These are phyloP conservation scores for Prionailurus bengalensis DNA, from an alignment of 2,113 vertebrate species.

Conservation along the genomic window DNA sequence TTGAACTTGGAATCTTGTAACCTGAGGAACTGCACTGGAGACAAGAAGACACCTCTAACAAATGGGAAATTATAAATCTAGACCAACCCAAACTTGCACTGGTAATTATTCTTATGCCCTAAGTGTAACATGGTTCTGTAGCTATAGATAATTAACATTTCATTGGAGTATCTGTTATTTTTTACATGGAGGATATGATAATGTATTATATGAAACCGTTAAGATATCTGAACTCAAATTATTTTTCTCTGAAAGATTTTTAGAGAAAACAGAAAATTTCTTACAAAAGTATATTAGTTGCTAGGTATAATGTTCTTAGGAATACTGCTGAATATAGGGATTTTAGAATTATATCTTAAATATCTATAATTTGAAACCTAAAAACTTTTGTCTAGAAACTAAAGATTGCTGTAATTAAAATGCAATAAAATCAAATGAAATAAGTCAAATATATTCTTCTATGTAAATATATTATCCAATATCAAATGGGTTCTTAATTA, in stretches of 20 bases:
- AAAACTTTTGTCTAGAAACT: conserved; percentile 33
- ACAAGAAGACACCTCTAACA: conserved; percentile 84
- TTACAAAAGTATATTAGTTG: background rate
- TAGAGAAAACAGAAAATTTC: conserved; percentile 35
- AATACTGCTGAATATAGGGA: conserved; percentile 39
- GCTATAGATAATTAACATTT: background rate
- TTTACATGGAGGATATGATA: conserved; percentile 50
- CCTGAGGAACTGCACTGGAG: conserved; percentile 82
- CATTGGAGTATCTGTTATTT: conserved; percentile 51
- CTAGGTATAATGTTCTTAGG: conserved; percentile 15
- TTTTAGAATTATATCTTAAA: conserved; percentile 57
- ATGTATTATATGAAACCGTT: conserved; percentile 55
- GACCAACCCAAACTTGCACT: conserved; percentile 97
- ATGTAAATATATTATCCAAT: conserved; percentile 55
- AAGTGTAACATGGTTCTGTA: conserved; percentile 35
- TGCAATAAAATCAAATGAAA: conserved; percentile 75
- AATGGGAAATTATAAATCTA: conserved; percentile 99
- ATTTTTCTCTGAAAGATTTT: conserved; percentile 2
- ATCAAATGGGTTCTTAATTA: conserved; percentile 66
- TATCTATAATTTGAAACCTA: conserved; percentile 67
- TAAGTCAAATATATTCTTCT: conserved; percentile 62
- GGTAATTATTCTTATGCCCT: conserved; percentile 89
- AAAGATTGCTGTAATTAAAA: conserved; percentile 73
- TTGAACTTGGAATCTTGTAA: conserved; percentile 87
- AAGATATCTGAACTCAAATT: background rate